A percentile compares a stretch with the other conserved stretches of the same genome.
These are phyloP conservation scores for Rhimphoctona megacephalus DNA, from an alignment of 2,888 invertebrate species.

Conservation along the genomic window DNA sequence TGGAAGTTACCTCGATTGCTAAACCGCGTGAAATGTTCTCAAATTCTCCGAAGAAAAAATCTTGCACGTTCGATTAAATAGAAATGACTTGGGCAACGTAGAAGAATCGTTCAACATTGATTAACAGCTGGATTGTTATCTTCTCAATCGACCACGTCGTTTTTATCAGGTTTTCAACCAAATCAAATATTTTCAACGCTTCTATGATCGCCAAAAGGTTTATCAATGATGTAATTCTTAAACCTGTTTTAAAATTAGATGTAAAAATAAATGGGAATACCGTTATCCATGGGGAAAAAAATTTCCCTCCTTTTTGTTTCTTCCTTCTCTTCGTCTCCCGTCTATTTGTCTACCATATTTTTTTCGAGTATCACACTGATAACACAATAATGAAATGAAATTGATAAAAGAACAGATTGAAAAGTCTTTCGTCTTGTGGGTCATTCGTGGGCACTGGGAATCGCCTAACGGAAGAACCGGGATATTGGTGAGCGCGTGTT, in stretches of 20 bases:
- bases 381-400: conserved; percentile 32
- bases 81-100: neutral
- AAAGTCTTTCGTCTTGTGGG: conserved; percentile 14
- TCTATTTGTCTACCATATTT: neutral
- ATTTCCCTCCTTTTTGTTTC: neutral
- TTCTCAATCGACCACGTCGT: neutral
- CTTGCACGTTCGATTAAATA: conserved; percentile 6
- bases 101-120: neutral
- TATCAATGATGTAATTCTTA: neutral
- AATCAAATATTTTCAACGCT: neutral
- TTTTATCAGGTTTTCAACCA: neutral
- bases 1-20: conserved; percentile 51
- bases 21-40: conserved; percentile 48
- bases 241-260: neutral
- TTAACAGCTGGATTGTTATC: conserved; percentile 20
- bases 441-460: conserved; percentile 25
- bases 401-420: neutral
- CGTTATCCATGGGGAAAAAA: conserved; percentile 13
- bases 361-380: conserved; percentile 4
- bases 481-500: conserved; percentile 26
- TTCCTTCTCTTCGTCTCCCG: neutral
- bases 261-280: neutral
- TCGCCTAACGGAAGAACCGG: conserved; percentile 30
- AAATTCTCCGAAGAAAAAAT: conserved; percentile 32
- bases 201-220: neutral